Base-by-base conservation (phyloP, 2,797 vertebrate species). In the Hypotaenidia okinawae region DNA sequence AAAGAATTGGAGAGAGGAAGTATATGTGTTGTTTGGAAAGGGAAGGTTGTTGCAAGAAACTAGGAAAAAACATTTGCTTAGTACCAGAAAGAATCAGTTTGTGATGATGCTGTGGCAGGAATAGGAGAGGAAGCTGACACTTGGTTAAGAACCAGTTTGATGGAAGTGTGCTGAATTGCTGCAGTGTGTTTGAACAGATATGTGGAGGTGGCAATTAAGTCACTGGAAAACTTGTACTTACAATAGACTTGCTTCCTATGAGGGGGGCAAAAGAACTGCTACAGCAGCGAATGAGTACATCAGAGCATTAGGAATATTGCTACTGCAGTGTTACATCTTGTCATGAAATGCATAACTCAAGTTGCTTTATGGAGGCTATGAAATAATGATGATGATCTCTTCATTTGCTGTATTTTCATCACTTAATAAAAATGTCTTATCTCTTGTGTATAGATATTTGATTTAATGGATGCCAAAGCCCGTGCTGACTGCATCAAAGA, bases 401-500 rank as follows among this genome's bases (percentile, higher is more conserved):
- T 32, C 51, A 7, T 70, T 90, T 80, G 10, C 33, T 76, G 0
- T 72, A 6, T 61, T 62, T 90, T 80, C 75, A 66, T 91, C 28
- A 67, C 18, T 79, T 93, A 37, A 59, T 96, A 78, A 97, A 68
- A 92, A 30, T 85, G 3, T 89, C 64, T 97, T 96, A 33, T 97
- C 82, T 99, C 97, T 97, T 98, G 95, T 98, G 17, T 97, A 96
- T 97, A 99, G 99, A 99, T 99, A 99, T 99, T 99, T 98, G 98
- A 99, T 98, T 98, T 99, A 98, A 99, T 99, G 99, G 99, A 99
- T 98, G 99, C 99, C 98, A 99, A 99, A 98, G 99, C 99, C 96
- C 99, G 99, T 98, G 99, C 99, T 98, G 99, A 99, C 98, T 99
- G 99, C 98, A 99, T 99, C 98, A 99, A 99, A 99, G 99, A 99